Evolutionary conservation across 2,797 vertebrate species (phyloP), one percentile per base, ranked within the genome.

Genomic region (Acipenser transmontanus): DNA sequence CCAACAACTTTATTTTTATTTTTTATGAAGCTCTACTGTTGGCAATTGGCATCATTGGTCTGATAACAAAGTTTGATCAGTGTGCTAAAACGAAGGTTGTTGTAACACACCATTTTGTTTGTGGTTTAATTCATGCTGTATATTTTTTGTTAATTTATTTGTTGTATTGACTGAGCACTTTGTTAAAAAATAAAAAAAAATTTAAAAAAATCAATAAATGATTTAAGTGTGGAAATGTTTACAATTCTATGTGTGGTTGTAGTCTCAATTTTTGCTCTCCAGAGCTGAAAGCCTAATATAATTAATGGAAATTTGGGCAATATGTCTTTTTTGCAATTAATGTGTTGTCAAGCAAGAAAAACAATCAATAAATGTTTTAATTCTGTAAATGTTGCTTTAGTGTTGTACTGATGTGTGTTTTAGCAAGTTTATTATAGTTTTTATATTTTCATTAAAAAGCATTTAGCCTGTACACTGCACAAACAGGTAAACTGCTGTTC

Each of bases 81-180:
- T 69, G 81, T 83, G 34, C 4, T 34, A 77, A 81, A 82, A 80
- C 70, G 76, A 81, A 79, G 59, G 59, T 8, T 56, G 71, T 65
- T 51, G 59, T 66, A 67, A 71, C 14, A 70, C 54, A 63, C 69
- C 34, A 63, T 17, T 65, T 69, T 13, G 69, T 64, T 80, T 78
- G 84, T 80, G 68, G 72, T 78, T 63, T 59, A 56, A 74, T 81
- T 61, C 66, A 48, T 71, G 72, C 69, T 76, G 78, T 85, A 79
- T 85, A 74, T 81, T 78, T 67, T 74, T 76, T 72, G 72, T 94
- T 95, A 91, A 97, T 96, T 96, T 96, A 95, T 96, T 96, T 91
- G 89, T 88, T 93, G 92, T 92, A 76, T 83, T 89, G 84, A 91
- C 82, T 17, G 75, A 92, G 92, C 93, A 92, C 91, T 95, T 89